Conservation (phyloP, 2,113 vertebrate species). For the Chascanopsetta lugubris region DNA sequence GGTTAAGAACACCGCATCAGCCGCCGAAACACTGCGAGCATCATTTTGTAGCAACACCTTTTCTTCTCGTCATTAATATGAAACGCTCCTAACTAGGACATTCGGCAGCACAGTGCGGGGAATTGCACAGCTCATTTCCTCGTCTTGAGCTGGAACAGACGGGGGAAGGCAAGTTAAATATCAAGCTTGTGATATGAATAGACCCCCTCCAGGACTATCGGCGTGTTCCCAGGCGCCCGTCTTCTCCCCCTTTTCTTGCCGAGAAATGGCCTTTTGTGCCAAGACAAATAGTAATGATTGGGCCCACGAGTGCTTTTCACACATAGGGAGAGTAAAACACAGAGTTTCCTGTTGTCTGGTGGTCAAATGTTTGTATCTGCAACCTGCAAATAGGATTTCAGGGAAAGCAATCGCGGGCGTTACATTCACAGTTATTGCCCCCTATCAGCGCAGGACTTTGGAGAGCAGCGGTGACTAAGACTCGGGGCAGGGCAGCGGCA, state of each 20-base stretch:
- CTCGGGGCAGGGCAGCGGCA: conserved; percentile 1
- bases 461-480: conserved; percentile 18
- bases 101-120: conserved; percentile 47
- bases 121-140: conserved; percentile 65
- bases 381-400: conserved; percentile 27
- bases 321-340: conserved; percentile 28
- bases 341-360: conserved; percentile 6
- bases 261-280: conserved; percentile 23
- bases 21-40: conserved; percentile 66
- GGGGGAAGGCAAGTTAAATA: conserved; percentile 51
- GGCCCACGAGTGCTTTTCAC: conserved; percentile 32
- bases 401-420: conserved; percentile 3
- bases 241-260: conserved; percentile 8
- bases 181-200: conserved; percentile 40
- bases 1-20: conserved; percentile 68
- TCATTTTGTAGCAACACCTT: conserved; percentile 67
- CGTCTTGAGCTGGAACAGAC: conserved; percentile 44
- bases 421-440: conserved; percentile 13
- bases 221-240: conserved; percentile 6
- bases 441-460: conserved; percentile 13
- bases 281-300: conserved; percentile 38
- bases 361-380: conserved; percentile 18
- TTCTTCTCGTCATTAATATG: conserved; percentile 70
- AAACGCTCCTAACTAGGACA: conserved; percentile 72
- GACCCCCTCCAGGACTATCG: conserved; percentile 24